Conservation (phyloP, 2,113 vertebrate species). For the Anhinga rufa region DNA sequence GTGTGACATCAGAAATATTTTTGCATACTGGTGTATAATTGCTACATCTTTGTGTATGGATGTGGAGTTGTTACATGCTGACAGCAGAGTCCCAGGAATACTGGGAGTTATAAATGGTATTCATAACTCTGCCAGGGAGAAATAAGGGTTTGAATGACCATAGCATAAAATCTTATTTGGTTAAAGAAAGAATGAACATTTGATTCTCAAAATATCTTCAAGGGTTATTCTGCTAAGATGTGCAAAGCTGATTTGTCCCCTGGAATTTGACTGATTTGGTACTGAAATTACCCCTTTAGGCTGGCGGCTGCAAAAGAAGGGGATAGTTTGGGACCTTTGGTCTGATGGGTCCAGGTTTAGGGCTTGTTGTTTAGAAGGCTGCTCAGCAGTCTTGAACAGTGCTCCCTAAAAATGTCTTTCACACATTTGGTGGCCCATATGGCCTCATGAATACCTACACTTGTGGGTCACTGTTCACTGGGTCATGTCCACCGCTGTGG, state of each 20-base stretch:
- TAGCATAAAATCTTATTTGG: not conserved
- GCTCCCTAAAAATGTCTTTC: not conserved
- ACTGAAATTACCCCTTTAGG: not conserved
- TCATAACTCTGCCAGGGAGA: not conserved
- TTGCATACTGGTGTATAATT: not conserved
- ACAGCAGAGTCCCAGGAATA: not conserved
- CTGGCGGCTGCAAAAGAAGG: not conserved
- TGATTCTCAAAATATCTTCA: not conserved
- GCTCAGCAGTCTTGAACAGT: not conserved
- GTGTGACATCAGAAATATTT: not conserved
- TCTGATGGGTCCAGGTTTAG: not conserved
- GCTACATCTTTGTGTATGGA: not conserved
- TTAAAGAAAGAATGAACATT: not conserved
- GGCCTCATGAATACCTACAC: not conserved
- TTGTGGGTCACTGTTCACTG: not conserved
- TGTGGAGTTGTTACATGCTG: not conserved
- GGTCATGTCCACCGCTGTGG: accelerated
- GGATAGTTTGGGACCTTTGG: not conserved
- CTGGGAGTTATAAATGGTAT: not conserved
- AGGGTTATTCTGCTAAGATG: not conserved
- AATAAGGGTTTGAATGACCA: not conserved
- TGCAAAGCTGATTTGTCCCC: not conserved
- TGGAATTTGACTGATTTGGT: not conserved
- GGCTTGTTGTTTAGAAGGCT: not conserved
- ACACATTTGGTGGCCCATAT: not conserved